Conservation (phyloP, 2,888 invertebrate species). For the Pterobdella sp. region DNA sequence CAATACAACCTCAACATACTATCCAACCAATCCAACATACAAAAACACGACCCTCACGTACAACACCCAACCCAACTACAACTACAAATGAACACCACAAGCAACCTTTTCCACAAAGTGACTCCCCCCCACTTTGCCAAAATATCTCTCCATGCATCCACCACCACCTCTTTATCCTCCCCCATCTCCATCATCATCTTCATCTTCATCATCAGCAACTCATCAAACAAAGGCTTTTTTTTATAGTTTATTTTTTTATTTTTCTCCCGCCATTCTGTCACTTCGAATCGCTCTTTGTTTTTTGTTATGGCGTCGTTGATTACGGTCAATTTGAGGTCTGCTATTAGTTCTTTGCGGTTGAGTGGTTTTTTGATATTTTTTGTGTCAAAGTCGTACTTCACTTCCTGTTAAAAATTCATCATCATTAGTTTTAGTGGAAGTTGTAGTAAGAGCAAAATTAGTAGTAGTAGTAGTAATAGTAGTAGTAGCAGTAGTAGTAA, state of each 20-base stretch:
- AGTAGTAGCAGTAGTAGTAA: background rate
- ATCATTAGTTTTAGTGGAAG: too few relatives aligned
- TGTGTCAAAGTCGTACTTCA: background rate
- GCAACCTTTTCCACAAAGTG: background rate
- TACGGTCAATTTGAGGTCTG: background rate
- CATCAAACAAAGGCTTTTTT: background rate
- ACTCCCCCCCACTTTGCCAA: background rate
- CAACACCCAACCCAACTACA: background rate
- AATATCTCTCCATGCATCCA: background rate
- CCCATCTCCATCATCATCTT: slow-evolving; percentile 2
- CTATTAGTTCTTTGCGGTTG: background rate
- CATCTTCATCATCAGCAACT: slow-evolving; percentile 3
- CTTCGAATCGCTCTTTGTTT: slow-evolving; percentile 6
- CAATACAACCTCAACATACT: background rate
- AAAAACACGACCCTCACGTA: too few relatives aligned
- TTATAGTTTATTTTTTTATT: background rate
- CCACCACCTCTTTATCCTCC: background rate
- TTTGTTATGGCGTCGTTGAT: slow-evolving; percentile 3
- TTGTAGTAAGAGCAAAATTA: background rate
- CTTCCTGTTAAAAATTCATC: background rate
- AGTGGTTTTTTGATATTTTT: background rate
- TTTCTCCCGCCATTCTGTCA: background rate
- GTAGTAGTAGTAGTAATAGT: background rate
- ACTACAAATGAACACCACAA: background rate
- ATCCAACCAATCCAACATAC: background rate